Conservation (phyloP, 2,797 vertebrate species). For the Coregonus sp. region DNA sequence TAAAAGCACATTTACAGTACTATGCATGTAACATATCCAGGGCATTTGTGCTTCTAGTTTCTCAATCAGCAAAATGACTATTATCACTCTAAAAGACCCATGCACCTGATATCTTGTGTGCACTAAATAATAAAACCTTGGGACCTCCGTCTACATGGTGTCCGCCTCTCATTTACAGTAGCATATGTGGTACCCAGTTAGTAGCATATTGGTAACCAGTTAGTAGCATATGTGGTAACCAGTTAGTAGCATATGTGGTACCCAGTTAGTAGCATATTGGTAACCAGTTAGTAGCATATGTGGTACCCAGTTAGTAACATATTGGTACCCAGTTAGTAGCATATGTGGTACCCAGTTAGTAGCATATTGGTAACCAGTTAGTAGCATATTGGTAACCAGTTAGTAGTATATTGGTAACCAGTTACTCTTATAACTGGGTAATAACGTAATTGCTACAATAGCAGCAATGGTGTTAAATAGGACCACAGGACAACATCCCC, state of each 20-base stretch:
- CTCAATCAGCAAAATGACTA: constrained; percentile 68
- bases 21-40: constrained; percentile 82
- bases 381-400: no score
- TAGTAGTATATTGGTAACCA: no score
- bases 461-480: neutral
- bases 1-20: constrained; percentile 77
- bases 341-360: no score
- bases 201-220: neutral
- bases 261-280: no score
- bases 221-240: neutral
- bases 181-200: neutral
- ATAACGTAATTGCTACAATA: neutral
- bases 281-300: neutral
- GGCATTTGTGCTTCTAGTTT: constrained; percentile 75
- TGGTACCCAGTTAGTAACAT: no score
- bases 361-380: no score
- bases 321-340: no score
- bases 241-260: neutral
- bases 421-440: neutral
- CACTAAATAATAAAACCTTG: constrained; percentile 76
- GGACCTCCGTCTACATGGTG: constrained; percentile 53
- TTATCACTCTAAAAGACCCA: constrained; percentile 68
- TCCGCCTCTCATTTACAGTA: constrained; percentile 24
- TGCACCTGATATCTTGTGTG: constrained; percentile 71
- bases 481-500: constrained; percentile 7